Percentiles rank a stretch among this genome's conserved stretches.
Conservation (phyloP, 2,888 invertebrate genomes). For the Lutraria lutraria region DNA sequence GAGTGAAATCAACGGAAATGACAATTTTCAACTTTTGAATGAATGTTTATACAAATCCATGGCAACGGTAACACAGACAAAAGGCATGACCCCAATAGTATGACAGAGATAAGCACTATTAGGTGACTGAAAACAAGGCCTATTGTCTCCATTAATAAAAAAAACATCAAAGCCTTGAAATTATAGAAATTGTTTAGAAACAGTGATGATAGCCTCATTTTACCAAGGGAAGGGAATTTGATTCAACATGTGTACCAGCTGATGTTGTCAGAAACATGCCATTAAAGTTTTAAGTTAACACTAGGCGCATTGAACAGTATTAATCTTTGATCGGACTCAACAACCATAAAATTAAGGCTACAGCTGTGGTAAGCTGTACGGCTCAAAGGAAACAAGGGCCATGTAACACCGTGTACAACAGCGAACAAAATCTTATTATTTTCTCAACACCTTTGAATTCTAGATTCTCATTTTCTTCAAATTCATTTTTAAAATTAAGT, state of each 20-base stretch:
- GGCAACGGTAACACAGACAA: conserved; percentile 1
- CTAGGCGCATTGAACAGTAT: neutral
- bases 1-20: conserved; percentile 40
- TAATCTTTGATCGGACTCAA: conserved; percentile 34
- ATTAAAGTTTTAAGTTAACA: conserved; percentile 22
- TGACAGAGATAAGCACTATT: conserved; percentile 3
- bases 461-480: neutral
- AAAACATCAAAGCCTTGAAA: neutral
- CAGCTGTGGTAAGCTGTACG: conserved; percentile 29
- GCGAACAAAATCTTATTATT: neutral
- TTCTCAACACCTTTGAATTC: neutral
- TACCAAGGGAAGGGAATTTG: neutral
- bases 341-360: conserved; percentile 39
- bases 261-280: neutral
- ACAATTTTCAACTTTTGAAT: neutral
- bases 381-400: neutral
- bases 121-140: neutral
- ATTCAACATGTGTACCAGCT: conserved; percentile 8
- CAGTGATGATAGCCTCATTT: neutral
- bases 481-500: too few species aligned
- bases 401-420: neutral
- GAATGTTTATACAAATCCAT: conserved; percentile 42
- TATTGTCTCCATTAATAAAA: neutral
- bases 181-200: neutral
- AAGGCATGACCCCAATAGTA: neutral